Evolutionary conservation across 2,888 invertebrate species (phyloP).

Genomic region (Orchesellides sinensis): DNA sequence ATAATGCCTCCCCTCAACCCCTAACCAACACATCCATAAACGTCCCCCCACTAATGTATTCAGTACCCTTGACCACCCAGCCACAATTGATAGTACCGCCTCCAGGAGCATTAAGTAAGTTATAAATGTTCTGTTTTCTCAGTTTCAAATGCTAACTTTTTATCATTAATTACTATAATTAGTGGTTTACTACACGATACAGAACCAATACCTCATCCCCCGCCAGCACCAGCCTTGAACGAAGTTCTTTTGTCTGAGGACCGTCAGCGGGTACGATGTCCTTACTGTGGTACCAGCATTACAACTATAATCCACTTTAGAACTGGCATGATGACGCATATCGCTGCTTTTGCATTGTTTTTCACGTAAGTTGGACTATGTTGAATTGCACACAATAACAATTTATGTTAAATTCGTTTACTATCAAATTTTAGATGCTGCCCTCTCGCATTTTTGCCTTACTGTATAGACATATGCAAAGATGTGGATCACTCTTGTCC

Average conservation of each 20-base stretch:
- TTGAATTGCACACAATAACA: neutral
- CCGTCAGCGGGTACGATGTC: constrained; percentile 59
- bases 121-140: neutral
- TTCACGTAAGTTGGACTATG: constrained; percentile 28
- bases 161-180: neutral
- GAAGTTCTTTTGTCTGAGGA: constrained; percentile 38
- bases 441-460: constrained; percentile 36
- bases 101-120: constrained; percentile 25
- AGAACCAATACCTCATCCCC: constrained; percentile 35
- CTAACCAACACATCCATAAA: neutral
- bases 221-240: constrained; percentile 38
- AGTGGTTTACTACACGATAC: neutral
- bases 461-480: constrained; percentile 40
- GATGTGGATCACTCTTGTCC: constrained; percentile 48
- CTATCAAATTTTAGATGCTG: constrained; percentile 27
- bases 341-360: constrained; percentile 47
- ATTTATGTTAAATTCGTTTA: neutral
- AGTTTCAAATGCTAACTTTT: neutral
- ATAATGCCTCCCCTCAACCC: neutral
- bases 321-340: constrained; percentile 56
- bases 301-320: constrained; percentile 27
- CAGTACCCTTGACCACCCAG: constrained; percentile 25
- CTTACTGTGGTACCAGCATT: constrained; percentile 44
- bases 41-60: constrained; percentile 42
- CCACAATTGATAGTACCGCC: neutral